Conservation (phyloP, 53 echinoderm and acorn worm genomes). For the Paelopatides confundens region DNA sequence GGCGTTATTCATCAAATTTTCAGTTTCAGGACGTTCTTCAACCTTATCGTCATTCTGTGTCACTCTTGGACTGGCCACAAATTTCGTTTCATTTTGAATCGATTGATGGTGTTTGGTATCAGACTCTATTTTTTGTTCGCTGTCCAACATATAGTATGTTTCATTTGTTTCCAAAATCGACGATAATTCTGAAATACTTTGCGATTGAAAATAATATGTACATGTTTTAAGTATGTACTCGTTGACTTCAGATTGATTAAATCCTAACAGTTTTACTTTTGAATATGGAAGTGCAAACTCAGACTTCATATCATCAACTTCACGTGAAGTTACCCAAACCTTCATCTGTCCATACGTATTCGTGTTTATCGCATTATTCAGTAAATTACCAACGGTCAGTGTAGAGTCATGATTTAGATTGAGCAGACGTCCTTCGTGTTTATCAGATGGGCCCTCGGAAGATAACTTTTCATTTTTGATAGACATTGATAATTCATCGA, state of each 20-base stretch:
- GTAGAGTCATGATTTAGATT: too few relatives aligned
- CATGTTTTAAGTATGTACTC: slow-evolving; percentile 21
- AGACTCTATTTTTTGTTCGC: not conserved
- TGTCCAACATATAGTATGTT: too few relatives aligned
- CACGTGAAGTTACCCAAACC: slow-evolving; percentile 21
- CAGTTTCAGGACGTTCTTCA: too few relatives aligned
- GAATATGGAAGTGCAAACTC: not conserved
- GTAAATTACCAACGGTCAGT: not conserved
- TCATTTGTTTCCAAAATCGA: too few relatives aligned
- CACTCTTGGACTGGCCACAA: too few relatives aligned
- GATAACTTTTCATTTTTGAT: too few relatives aligned
- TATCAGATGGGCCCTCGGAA: not conserved
- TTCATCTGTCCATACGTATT: not conserved
- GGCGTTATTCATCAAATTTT: too few relatives aligned
- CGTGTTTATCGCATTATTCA: not conserved
- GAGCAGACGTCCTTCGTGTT: too few relatives aligned
- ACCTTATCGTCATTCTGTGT: too few relatives aligned
- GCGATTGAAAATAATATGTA: not conserved
- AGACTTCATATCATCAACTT: slow-evolving; percentile 11
- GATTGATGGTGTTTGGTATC: not conserved
- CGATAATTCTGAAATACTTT: too few relatives aligned
- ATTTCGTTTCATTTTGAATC: too few relatives aligned
- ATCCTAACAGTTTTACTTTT: slow-evolving; percentile 10
- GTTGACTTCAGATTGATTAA: not conserved
- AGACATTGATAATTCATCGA: slow-evolving; percentile 12